These are phyloP conservation scores for Ochotona princeps DNA, from an alignment of 2,113 vertebrate species.

Conservation along the genomic window DNA sequence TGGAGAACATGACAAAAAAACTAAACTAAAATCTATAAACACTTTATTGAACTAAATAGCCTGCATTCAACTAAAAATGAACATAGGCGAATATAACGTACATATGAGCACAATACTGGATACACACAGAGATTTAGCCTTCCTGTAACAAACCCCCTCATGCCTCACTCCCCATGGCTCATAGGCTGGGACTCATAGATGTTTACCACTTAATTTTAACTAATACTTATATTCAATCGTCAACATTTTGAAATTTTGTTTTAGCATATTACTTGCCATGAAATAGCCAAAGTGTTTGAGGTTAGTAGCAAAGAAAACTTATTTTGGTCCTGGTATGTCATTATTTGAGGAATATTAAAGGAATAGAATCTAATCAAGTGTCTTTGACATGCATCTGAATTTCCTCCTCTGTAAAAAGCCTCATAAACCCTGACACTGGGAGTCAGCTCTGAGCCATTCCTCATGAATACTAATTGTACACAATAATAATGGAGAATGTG, in stretches of 20 bases:
- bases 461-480: constrained; percentile 63
- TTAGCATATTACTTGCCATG: not conserved
- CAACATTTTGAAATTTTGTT: constrained; percentile 19
- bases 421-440: constrained; percentile 14
- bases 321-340: not conserved
- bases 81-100: not conserved
- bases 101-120: not conserved
- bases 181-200: not conserved
- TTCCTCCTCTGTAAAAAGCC: constrained; percentile 14
- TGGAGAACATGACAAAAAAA: constrained; percentile 2
- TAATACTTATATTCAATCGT: not conserved
- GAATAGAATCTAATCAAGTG: not conserved
- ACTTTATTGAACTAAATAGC: constrained; percentile 7
- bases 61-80: not conserved
- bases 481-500: constrained; percentile 52
- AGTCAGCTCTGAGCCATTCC: constrained; percentile 46
- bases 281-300: constrained; percentile 11
- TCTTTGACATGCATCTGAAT: not conserved
- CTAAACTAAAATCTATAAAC: not conserved
- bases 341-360: constrained; percentile 33
- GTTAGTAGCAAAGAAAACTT: not conserved
- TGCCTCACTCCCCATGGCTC: not conserved
- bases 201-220: not conserved
- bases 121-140: not conserved
- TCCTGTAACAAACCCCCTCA: not conserved